phyloP scores from a whole-genome alignment of 1,140 invertebrate genomes.

The Drosophila ananassae region DNA sequence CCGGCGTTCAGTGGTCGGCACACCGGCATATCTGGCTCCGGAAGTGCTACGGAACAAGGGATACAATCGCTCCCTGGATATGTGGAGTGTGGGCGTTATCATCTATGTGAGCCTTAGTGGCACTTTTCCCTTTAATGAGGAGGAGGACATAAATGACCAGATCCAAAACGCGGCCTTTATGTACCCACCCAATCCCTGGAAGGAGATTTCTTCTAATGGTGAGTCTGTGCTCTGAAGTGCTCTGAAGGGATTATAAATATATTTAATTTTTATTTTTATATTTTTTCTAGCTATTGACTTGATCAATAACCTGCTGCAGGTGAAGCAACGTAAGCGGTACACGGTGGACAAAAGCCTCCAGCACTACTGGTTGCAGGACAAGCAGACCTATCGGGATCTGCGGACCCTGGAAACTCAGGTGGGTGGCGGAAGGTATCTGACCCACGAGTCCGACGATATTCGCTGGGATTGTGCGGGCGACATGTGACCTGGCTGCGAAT shows the following conservation, averaged over 20 bases:
- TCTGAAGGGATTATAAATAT: background rate
- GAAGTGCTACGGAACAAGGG: slow-evolving; percentile 99
- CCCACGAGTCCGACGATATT: slow-evolving; percentile 97
- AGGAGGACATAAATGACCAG: slow-evolving; percentile 99
- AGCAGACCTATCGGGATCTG: slow-evolving; percentile 97
- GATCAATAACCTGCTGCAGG: slow-evolving; percentile 98
- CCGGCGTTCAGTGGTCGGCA: slow-evolving; percentile 98
- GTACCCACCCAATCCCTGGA: slow-evolving; percentile 99
- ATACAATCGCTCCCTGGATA: slow-evolving; percentile 99
- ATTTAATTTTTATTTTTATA: background rate
- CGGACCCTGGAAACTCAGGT: slow-evolving; percentile 94
- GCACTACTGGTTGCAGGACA: slow-evolving; percentile 98
- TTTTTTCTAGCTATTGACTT: slow-evolving; percentile 95
- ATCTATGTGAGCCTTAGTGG: slow-evolving; percentile 98
- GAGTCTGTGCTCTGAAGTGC: slow-evolving; percentile 1
- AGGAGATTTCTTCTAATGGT: slow-evolving; percentile 98
- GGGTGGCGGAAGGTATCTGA: slow-evolving; percentile 92
- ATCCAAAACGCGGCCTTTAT: slow-evolving; percentile 99
- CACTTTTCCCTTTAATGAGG: slow-evolving; percentile 99
- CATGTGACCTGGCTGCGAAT: slow-evolving; percentile 74
- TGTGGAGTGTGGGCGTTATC: slow-evolving; percentile 99
- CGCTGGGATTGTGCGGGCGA: slow-evolving; percentile 89
- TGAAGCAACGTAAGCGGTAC: slow-evolving; percentile 98
- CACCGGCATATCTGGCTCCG: slow-evolving; percentile 99
- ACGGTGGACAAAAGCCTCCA: slow-evolving; percentile 98